Percentiles rank a stretch among this genome's conserved stretches.
Conservation (phyloP, 1,140 invertebrate species). For the Lordiphosa collinella region DNA sequence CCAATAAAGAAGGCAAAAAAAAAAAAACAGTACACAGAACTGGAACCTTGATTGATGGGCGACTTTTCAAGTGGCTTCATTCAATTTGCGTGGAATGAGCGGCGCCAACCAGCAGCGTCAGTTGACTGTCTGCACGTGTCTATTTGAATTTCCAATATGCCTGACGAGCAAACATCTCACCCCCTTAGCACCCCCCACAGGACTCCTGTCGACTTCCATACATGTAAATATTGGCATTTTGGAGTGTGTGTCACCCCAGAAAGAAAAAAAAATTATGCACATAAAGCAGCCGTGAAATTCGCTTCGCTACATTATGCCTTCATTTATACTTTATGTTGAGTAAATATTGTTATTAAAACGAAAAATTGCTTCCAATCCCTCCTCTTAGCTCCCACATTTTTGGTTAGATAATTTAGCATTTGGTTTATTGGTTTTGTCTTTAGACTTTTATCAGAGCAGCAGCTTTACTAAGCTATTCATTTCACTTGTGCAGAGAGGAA, state of each 20-base stretch:
- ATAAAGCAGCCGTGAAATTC: constrained; percentile 44
- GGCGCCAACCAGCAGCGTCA: constrained; percentile 31
- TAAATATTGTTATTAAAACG: constrained; percentile 58
- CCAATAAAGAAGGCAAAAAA: constrained; percentile 18
- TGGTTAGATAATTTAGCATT: constrained; percentile 37
- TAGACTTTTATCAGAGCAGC: constrained; percentile 1
- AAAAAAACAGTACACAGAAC: not conserved
- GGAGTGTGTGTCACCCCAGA: constrained; percentile 40
- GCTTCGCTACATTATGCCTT: constrained; percentile 51
- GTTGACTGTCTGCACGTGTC: constrained; percentile 44
- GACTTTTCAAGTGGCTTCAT: constrained; percentile 13
- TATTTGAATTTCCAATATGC: constrained; percentile 49
- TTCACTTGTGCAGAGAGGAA: constrained; percentile 3
- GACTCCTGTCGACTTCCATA: not conserved
- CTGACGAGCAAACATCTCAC: constrained; percentile 21
- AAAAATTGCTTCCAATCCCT: constrained; percentile 36
- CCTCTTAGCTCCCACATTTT: constrained; percentile 4
- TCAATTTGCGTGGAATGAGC: constrained; percentile 12
- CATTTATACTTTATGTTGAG: constrained; percentile 59
- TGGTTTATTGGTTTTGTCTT: constrained; percentile 51
- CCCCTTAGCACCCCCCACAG: not conserved
- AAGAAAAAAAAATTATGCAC: constrained; percentile 1
- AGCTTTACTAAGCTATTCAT: constrained; percentile 10
- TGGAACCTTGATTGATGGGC: constrained; percentile 50
- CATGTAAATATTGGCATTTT: constrained; percentile 44